Base-by-base conservation (phyloP, 2,888 invertebrate genomes). In the Clivina fossor region DNA sequence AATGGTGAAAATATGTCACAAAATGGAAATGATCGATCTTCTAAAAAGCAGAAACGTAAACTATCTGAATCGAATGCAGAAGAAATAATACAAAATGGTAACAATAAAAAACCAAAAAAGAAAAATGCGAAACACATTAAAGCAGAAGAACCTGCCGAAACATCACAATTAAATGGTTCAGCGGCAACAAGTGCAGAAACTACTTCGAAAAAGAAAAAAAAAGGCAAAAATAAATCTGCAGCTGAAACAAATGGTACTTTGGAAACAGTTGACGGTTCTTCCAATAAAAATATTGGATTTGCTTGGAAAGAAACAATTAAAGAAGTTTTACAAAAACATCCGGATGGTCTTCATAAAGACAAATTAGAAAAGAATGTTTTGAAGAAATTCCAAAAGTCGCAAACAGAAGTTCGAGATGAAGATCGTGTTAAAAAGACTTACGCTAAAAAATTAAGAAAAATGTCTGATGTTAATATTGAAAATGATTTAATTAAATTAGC, bases 311-410 rank as follows among this genome's bases (percentile, higher is more conserved):
- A 59, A 8, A 62, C 61, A 61, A 69, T 71, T 57, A 46, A 65
- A 20, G 60, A 65, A 41, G 61, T 71, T 26, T 51, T 70, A 15
- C 76, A 76, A 64, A 81, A 79, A 3, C 82, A 84, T 61, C 18
- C 35, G 4, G 84, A 85, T 65, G 63, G 57, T 20, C 76, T 91
- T 35, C 78, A 84, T 0, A 69, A 87, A 53, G 87, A 86, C 66
- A 86, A 88, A 64, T 73, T 93, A 13, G 83, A 84, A 64, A 89
- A 88, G 68, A 91, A 89, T 74, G 83, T 90, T 4, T 67, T 86
- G 1, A 79, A 80, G 40, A 84, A 82, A 62, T 89, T 85, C 63
- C 72, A 74, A 19, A 78, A 79, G 15, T 74, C 60, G 57, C 63
- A 59, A 7, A 67, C 77, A 1, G 65, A 68, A 26, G 60, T 71